Percentiles rank a stretch among this genome's conserved stretches.
These are phyloP conservation scores for Distichodus sexfasciatus DNA, from an alignment of 2,797 vertebrate genomes.

Conservation along the genomic window DNA sequence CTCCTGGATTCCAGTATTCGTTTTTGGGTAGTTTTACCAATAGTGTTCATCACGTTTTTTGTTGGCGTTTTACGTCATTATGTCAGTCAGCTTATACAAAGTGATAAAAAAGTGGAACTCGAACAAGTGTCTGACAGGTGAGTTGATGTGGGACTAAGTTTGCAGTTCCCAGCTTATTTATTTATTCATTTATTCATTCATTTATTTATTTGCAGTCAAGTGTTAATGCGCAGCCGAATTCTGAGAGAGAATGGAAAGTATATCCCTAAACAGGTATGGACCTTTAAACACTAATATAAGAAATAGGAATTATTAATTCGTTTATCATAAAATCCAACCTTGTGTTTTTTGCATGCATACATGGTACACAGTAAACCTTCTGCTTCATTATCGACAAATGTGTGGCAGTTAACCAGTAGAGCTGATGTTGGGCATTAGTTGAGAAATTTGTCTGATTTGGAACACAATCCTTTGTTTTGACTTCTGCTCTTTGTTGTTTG, in stretches of 20 bases:
- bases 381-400: too few relatives aligned
- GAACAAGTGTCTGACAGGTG: slow-evolving; percentile 82
- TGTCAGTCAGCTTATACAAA: slow-evolving; percentile 76
- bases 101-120: slow-evolving; percentile 75
- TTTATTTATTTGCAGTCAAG: slow-evolving; percentile 58
- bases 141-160: not conserved
- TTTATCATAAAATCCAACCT: too few relatives aligned
- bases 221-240: slow-evolving; percentile 68
- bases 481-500: not conserved
- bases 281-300: not conserved
- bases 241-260: slow-evolving; percentile 70
- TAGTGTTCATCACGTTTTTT: slow-evolving; percentile 81
- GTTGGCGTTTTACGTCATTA: slow-evolving; percentile 81
- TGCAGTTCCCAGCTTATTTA: not conserved
- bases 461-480: too few relatives aligned
- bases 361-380: too few relatives aligned
- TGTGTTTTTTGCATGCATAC: too few relatives aligned
- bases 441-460: too few relatives aligned
- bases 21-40: slow-evolving; percentile 82
- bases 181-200: not conserved
- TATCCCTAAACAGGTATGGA: slow-evolving; percentile 61
- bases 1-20: slow-evolving; percentile 82
- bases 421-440: too few relatives aligned
- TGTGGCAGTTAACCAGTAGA: too few relatives aligned
- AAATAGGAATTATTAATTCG: too few relatives aligned